Percentiles rank a stretch among this genome's conserved stretches.
Evolutionary conservation across 2,113 vertebrate genomes (phyloP).

Genomic region (Megaleporinus macrocephalus): DNA sequence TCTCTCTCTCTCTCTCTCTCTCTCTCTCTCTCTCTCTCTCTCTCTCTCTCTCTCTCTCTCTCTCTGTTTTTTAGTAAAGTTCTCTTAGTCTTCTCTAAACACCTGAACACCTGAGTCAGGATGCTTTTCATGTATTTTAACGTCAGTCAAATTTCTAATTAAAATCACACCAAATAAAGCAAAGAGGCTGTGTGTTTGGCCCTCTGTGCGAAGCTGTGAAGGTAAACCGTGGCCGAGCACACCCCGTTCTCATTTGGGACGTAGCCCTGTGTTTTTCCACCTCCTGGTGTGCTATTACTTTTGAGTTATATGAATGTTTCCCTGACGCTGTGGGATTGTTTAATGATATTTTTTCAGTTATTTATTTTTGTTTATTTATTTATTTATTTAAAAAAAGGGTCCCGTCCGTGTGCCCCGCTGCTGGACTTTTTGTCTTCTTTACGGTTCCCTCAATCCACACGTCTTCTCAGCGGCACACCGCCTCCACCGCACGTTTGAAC

Average conservation of each 20-base stretch:
- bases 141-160: neutral
- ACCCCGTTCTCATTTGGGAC: neutral
- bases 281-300: neutral
- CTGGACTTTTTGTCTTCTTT: neutral
- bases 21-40: neutral
- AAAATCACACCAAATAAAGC: neutral
- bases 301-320: neutral
- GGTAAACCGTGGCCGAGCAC: neutral
- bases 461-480: slow-evolving; percentile 15
- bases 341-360: too few species aligned
- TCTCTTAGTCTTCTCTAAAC: too few species aligned
- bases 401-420: neutral
- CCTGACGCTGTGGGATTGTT: neutral
- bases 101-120: too few species aligned
- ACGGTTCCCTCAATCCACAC: slow-evolving; percentile 7
- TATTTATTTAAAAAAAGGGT: neutral
- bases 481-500: slow-evolving; percentile 4
- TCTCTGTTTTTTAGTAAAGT: neutral
- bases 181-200: neutral
- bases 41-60: slow-evolving; percentile 34
- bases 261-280: neutral
- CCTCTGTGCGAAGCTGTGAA: neutral
- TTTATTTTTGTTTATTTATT: neutral
- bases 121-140: too few species aligned
- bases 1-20: slow-evolving; percentile 7